A percentile compares a stretch with the other conserved stretches of the same genome.
Conservation (phyloP, 1,140 invertebrate genomes). For the Sesamia nonagrioides region DNA sequence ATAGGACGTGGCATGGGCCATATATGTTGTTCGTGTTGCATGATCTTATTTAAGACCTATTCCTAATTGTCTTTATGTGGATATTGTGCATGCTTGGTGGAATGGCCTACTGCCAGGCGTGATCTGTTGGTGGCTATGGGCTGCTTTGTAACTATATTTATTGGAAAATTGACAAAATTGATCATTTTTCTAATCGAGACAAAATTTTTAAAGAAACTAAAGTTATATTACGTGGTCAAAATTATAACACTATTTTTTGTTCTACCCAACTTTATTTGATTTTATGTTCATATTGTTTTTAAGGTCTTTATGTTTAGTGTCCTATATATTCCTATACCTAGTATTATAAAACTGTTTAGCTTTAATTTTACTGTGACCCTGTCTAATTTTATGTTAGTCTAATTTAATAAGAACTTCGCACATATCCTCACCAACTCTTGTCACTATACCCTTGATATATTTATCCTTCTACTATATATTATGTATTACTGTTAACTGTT, state of each 20-base stretch:
- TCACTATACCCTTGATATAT: constrained; percentile 38
- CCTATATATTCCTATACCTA: background rate
- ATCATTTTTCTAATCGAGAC: constrained; percentile 35
- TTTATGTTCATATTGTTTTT: constrained; percentile 11
- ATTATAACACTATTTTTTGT: constrained; percentile 33
- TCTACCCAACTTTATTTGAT: constrained; percentile 6
- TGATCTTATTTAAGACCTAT: constrained; percentile 76
- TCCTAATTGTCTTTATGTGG: constrained; percentile 77
- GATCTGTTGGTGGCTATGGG: constrained; percentile 75
- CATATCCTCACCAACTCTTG: constrained; percentile 55
- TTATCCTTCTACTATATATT: constrained; percentile 41
- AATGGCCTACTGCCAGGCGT: constrained; percentile 80
- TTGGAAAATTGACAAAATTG: constrained; percentile 55
- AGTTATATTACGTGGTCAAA: constrained; percentile 31
- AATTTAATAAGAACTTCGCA: constrained; percentile 55
- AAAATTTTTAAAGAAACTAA: constrained; percentile 31
- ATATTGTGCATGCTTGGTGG: constrained; percentile 83
- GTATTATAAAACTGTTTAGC: constrained; percentile 23
- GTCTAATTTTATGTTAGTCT: constrained; percentile 54
- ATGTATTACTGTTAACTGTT: constrained; percentile 33
- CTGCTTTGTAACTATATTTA: constrained; percentile 77
- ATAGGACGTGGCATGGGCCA: constrained; percentile 81
- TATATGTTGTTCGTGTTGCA: constrained; percentile 86
- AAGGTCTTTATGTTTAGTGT: background rate
- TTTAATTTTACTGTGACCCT: constrained; percentile 61